Conservation (phyloP, 2,113 vertebrate species). For the Columba livia region DNA sequence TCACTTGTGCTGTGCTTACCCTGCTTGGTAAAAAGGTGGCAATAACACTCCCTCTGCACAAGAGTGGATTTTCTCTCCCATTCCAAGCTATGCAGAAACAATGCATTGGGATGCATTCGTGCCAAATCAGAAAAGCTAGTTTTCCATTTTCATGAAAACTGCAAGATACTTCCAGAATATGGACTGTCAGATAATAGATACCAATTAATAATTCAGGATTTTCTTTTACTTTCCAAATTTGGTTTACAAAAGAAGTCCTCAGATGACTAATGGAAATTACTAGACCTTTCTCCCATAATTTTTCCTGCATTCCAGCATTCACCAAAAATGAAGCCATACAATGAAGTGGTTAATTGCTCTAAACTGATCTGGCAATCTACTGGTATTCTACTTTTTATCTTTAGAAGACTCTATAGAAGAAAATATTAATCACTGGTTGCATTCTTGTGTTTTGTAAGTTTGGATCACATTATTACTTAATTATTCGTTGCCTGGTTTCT, state of each 20-base stretch:
- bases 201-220: neutral
- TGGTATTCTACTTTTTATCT: neutral
- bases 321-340: neutral
- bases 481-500: neutral
- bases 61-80: neutral
- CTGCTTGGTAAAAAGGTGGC: neutral
- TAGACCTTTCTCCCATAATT: neutral
- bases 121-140: neutral
- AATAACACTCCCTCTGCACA: neutral
- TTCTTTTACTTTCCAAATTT: neutral
- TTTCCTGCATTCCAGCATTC: neutral
- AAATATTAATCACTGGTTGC: slow-evolving; percentile 45
- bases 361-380: neutral
- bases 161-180: neutral
- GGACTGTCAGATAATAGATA: neutral
- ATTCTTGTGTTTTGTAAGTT: slow-evolving; percentile 61
- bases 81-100: neutral
- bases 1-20: neutral
- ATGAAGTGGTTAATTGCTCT: neutral
- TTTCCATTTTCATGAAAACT: neutral
- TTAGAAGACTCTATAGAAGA: slow-evolving; percentile 42
- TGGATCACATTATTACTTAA: neutral
- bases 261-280: neutral
- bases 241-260: neutral
- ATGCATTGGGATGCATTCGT: neutral